Evolutionary conservation across 2,888 invertebrate species (phyloP), one percentile per base, ranked within the genome.

Genomic region (Leptopilina syphax): DNA sequence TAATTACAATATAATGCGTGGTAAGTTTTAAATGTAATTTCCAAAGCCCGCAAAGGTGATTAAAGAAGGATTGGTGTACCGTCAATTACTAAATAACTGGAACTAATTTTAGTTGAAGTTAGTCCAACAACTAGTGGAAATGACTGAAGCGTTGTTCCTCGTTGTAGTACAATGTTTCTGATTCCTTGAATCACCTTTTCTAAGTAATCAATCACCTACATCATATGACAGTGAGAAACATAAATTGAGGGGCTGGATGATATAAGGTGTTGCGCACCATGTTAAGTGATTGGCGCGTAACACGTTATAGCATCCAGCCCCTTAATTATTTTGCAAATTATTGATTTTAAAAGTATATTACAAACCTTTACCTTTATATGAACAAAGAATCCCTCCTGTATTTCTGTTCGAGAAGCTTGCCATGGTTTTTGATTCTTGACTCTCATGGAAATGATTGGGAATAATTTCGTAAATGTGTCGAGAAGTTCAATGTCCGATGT

Each of bases 11-110:
- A 12, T 10, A 65, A 9, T 7, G 77, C 77, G 27, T 50, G 66
- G 8, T 50, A 77, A 4, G 7, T 6, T 34, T 77, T 77, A n/a
- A 77, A 77, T 13, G 78, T 12, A 1, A 65, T n/a, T 24, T 60
- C 60, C 0, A 78, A 13, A 47, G 78, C 78, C 27, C 63, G 41
- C 34, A 41, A 70, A 8, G 70, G 68, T n/a, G 70, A 73, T 13
- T 78, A 73, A 7, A 78, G 0, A 8, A 57, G 34, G n/a, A 78
- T 13, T 13, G 70, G 78, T 4, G 18, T n/a, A 24, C 78, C 70
- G 18, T 78, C 78, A 13, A 78, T 70, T 3, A 78, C 78, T 1
- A 78, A 1, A 24, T 78, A 78, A 50, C 70, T 78, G 5, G 63
- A 41, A 18, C 3, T 44, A 10, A 70, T 68, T 6, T 7, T 60